Base-by-base conservation (phyloP, 2,113 vertebrate genomes). In the Herpetotheres cachinnans region DNA sequence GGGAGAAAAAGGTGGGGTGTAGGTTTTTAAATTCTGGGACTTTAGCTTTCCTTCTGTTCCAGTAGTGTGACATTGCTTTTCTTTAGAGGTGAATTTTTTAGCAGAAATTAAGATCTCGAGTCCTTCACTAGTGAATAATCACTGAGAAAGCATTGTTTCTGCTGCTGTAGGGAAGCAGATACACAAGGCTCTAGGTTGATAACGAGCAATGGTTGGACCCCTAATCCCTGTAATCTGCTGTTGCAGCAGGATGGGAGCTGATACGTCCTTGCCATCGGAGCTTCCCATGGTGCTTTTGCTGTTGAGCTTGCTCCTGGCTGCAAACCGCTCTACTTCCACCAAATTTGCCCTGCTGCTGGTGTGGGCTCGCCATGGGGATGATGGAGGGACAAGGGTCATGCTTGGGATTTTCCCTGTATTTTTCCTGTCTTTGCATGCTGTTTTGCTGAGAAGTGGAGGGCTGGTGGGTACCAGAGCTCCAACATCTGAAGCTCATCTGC, bases 161-260 rank as follows among this genome's bases (percentile, higher is more conserved):
- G 20, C 50, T 2, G 4, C 14, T 13, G n/a, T 18, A 58, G 52
- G n/a, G 40, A 34, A 58, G n/a, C 11, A 47, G 24, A 15, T 66
- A n/a, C 50, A 40, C 12, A 3, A 40, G 27, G 17, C 29, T 92
- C 32, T 49, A 0, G 0, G 16, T 20, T 76, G 56, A n/a, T 32
- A 24, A 17, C 12, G n/a, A 44, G 12, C 36, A 16, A 2, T 29
- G 14, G 5, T 11, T 82, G 27, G 25, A 76, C 36, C 50, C 76
- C n/a, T 26, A 46, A 8, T 54, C 27, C 27, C n/a, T 8, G 1
- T 47, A 22, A 47, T 65, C 38, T 12, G 22, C 32, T 78, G 46
- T n/a, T 4, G 3, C 32, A 55, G 26, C 0, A 0, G 52, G 52
- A 59, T 7, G 13, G 16, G 27, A 47, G 22, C 26, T 71, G 56